Evolutionary conservation across 2,888 invertebrate genomes (phyloP), one percentile per base, ranked within the genome.

Genomic region (Archaeoteleia sp.): DNA sequence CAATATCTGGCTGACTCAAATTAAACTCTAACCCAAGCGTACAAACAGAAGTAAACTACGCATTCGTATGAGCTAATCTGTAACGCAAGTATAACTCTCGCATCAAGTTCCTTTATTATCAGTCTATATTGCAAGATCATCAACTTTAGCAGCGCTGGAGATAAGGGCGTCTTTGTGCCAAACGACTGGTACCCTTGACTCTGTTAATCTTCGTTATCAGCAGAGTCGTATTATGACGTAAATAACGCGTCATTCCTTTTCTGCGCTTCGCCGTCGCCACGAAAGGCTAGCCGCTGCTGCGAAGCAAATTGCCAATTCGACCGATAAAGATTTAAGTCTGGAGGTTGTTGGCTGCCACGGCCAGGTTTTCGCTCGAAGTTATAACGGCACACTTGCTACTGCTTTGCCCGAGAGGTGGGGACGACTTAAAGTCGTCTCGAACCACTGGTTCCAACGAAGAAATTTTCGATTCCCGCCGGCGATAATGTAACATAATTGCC

Each of bases 301-400:
- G 42, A 46, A 48, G 37, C 51, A 55, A 66, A 69, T 69, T 60
- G 69, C 61, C 69, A 69, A 69, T 69, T 65, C 55, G 48, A 60
- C 60, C 53, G 65, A 69, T 69, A 69, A 61, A 49, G 55, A 69
- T 69, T 65, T 65, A 68, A 58, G 55, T 53, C 69, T 53, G 30
- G 32, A 29, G 54, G 39, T 48, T 51, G 62, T 61, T 67, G 53
- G 40, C 61, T 67, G 65, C 65, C 57, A 65, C 53, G 35, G 13
- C 46, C 61, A 67, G 46, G 37, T 48, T 67, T 39, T 62, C 46
- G 14, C 53, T 53, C 30, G 17, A 53, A 48, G 35, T 57, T 61
- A 66, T 67, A 67, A 67, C 55, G 67, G 48, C 48, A 12, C n/a
- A 39, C 51, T 55, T 23, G 43, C 49, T 45, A 27, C 55, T 57